Conservation (phyloP, 2,888 invertebrate genomes). For the Agonopterix subpropinquella region DNA sequence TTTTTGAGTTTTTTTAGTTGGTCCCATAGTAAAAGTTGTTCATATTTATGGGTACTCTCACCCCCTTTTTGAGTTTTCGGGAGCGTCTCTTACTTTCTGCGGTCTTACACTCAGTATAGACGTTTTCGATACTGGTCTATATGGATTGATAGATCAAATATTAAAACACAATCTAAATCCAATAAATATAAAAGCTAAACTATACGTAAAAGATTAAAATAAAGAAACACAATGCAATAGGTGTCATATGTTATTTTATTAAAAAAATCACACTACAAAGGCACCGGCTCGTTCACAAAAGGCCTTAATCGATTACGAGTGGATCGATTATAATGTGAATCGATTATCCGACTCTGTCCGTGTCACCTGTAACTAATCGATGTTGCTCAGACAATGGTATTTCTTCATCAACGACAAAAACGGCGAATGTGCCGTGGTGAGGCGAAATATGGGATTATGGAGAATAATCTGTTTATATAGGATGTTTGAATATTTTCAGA, state of each 20-base stretch:
- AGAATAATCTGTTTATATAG: slow-evolving; percentile 36
- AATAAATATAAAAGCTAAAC: background rate
- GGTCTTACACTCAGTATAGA: too few species aligned
- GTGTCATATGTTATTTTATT: slow-evolving; percentile 3
- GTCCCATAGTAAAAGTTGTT: too few species aligned
- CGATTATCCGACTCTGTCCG: slow-evolving; percentile 57
- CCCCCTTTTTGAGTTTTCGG: too few species aligned
- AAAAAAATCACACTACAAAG: slow-evolving; percentile 42
- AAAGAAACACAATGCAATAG: slow-evolving; percentile 2
- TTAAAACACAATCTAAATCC: background rate
- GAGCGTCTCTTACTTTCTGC: too few species aligned
- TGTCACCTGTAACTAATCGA: slow-evolving; percentile 67
- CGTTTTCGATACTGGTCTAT: too few species aligned
- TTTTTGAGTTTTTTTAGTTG: too few species aligned
- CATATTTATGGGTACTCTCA: too few species aligned
- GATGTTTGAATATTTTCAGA: slow-evolving; percentile 18
- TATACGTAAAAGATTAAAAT: too few species aligned
- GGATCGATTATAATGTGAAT: slow-evolving; percentile 60
- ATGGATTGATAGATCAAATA: background rate
- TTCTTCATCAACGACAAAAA: slow-evolving; percentile 70
- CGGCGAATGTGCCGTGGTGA: slow-evolving; percentile 42
- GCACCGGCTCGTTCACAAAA: slow-evolving; percentile 50
- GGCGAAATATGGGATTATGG: slow-evolving; percentile 59
- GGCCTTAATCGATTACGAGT: slow-evolving; percentile 62
- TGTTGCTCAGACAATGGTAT: slow-evolving; percentile 54